Conservation (phyloP, 2,113 vertebrate genomes). For the Excalfactoria chinensis region DNA sequence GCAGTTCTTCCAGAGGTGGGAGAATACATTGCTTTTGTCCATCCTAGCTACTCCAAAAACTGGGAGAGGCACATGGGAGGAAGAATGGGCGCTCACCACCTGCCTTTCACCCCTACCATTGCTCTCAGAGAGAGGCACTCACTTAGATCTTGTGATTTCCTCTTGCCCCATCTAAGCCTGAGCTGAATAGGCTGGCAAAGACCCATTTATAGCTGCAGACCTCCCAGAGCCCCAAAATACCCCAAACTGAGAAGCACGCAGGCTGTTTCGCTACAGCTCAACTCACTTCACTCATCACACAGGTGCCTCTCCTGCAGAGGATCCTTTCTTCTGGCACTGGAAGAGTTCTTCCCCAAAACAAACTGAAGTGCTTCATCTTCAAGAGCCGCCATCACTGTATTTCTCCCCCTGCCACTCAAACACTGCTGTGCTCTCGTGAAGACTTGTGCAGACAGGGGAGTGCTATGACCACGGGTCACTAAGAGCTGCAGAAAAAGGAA, state of each 20-base stretch:
- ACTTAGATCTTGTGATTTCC: background rate
- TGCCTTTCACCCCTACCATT: background rate
- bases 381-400: rapidly evolving
- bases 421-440: background rate
- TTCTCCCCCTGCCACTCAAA: background rate
- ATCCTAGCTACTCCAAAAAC: background rate
- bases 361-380: background rate
- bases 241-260: background rate
- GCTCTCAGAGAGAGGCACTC: background rate
- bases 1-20: background rate
- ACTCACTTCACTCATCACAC: background rate
- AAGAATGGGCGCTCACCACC: background rate
- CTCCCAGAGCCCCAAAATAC: background rate
- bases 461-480: background rate
- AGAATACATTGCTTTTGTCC: background rate
- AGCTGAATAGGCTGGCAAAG: background rate
- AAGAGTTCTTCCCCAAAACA: background rate
- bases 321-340: background rate
- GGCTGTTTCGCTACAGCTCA: background rate
- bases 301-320: background rate
- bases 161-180: background rate
- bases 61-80: background rate
- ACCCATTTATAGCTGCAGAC: background rate
- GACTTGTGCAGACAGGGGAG: background rate
- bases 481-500: background rate